Evolutionary conservation across 1,140 invertebrate genomes (phyloP).

Genomic region (Cotesia vestalis): DNA sequence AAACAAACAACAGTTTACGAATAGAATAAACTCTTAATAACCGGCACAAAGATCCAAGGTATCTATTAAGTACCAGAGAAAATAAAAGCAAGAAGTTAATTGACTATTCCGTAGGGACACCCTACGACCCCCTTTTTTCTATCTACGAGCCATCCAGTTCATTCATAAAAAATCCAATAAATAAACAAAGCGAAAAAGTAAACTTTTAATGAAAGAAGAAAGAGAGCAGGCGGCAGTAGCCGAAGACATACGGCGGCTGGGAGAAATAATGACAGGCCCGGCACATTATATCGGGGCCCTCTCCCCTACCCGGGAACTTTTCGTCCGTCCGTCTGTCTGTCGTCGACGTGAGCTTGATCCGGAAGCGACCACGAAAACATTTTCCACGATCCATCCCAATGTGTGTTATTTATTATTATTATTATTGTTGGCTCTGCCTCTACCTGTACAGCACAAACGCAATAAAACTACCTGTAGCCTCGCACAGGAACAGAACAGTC

Average conservation of each 20-base stretch:
- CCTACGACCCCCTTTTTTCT: too few species aligned
- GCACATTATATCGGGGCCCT: background rate
- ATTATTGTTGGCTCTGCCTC: too few species aligned
- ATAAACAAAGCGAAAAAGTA: background rate
- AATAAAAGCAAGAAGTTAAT: too few species aligned
- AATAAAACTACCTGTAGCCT: background rate
- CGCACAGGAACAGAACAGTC: conserved; percentile 2
- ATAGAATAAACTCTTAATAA: too few species aligned
- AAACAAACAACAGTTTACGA: too few species aligned
- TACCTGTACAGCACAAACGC: background rate
- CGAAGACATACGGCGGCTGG: conserved; percentile 54
- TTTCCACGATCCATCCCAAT: conserved; percentile 45
- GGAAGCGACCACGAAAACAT: conserved; percentile 55
- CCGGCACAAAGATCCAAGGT: too few species aligned
- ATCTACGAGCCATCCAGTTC: too few species aligned
- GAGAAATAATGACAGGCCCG: conserved; percentile 59
- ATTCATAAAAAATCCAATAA: background rate
- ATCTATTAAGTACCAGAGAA: too few species aligned
- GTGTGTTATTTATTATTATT: too few species aligned
- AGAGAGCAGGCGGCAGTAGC: conserved; percentile 31
- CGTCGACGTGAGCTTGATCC: conserved; percentile 53
- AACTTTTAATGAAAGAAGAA: background rate
- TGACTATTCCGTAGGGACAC: too few species aligned
- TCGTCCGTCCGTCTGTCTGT: conserved; percentile 45
- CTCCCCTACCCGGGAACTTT: background rate